Evolutionary conservation across 2,113 vertebrate species (phyloP).

Genomic region (Corythornis vintsioides): DNA sequence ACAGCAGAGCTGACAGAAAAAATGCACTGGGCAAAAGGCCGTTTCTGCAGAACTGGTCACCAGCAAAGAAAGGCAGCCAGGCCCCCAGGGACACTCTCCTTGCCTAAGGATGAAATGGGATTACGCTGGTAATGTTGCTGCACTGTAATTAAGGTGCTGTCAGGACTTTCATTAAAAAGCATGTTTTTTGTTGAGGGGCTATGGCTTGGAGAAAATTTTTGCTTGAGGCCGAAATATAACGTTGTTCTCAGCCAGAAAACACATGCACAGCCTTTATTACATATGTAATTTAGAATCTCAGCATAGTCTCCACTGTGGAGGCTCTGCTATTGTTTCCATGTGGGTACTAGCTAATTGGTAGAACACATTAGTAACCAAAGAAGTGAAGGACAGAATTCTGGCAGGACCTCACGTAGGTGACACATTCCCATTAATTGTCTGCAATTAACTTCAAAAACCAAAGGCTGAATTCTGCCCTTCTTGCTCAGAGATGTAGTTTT

Average conservation of each 20-base stretch:
- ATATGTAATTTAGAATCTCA: neutral
- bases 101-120: slow-evolving; percentile 48
- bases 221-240: slow-evolving; percentile 39
- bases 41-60: slow-evolving; percentile 32
- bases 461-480: neutral
- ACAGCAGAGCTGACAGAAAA: slow-evolving; percentile 1
- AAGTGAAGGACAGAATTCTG: neutral
- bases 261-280: neutral
- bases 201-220: neutral
- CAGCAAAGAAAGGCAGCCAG: neutral
- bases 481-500: neutral
- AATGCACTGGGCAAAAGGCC: neutral
- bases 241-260: slow-evolving; percentile 17
- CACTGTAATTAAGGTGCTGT: slow-evolving; percentile 56
- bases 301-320: neutral
- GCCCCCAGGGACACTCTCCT: slow-evolving; percentile 2
- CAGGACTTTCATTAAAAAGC: slow-evolving; percentile 53
- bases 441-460: neutral
- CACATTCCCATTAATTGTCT: neutral
- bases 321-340: slow-evolving; percentile 5
- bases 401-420: neutral
- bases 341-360: neutral
- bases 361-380: neutral
- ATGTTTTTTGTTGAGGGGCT: slow-evolving; percentile 40
- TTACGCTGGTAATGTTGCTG: slow-evolving; percentile 30